Conservation (phyloP, 2,797 vertebrate genomes). For the Acrocephalus scirpaceus region DNA sequence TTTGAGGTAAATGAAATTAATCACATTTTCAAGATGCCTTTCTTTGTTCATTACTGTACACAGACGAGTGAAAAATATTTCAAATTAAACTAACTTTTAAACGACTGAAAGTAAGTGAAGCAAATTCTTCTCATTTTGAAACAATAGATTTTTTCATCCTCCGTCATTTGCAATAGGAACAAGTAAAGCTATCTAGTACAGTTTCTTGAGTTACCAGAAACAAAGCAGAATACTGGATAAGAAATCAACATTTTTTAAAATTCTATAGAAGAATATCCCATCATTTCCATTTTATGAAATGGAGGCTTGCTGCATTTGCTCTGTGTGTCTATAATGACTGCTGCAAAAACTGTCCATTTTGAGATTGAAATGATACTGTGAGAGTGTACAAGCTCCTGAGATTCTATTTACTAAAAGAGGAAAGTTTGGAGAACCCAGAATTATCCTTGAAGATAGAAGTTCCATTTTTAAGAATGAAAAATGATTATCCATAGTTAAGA, state of each 20-base stretch:
- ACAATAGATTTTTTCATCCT: neutral
- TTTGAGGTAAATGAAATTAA: neutral
- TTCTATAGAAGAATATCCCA: neutral
- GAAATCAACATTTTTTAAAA: neutral
- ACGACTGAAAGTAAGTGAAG: neutral
- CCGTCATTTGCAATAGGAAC: neutral
- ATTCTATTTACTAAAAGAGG: neutral
- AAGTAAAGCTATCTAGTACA: neutral
- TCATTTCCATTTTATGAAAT: neutral
- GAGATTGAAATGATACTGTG: neutral
- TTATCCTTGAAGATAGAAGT: neutral
- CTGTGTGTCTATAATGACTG: accelerated
- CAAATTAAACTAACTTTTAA: neutral
- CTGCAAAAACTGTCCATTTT: neutral
- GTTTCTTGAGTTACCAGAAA: neutral
- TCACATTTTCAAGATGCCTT: neutral
- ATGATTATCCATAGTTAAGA: neutral
- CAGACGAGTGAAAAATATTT: neutral
- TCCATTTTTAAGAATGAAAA: neutral
- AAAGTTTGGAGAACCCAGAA: neutral
- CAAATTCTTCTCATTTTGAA: neutral
- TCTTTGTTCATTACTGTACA: neutral
- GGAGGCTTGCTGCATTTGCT: neutral
- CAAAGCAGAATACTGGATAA: neutral
- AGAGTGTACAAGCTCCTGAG: neutral